Base-by-base conservation (phyloP, 2,113 vertebrate genomes). In the Bos taurus region DNA sequence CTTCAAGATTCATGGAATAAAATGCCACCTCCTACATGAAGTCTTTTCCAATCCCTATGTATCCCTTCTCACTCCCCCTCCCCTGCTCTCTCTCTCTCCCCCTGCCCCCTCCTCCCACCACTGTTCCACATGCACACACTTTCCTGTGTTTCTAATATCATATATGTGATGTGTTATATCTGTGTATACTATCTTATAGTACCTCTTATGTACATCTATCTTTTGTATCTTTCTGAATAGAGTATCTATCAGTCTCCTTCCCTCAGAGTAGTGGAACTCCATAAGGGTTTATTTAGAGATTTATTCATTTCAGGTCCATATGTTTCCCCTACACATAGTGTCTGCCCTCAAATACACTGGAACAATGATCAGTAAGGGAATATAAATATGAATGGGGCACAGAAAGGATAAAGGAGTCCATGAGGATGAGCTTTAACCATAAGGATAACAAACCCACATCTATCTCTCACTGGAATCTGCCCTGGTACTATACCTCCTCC, bases 31-130 rank as follows among this genome's bases (percentile, higher is more conserved):
- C 5, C 7, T 43, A 2, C 15, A 74, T 33, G 28, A 84, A 84
- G 28, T 33, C 21, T 85, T 90, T 96, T 84, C 57, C 10, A 86
- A 28, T 25, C 71, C 23, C 71, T 71, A 11, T 5, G 15, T 11
- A 21, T 33, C 48, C 14, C 23, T 43, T 28, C 26, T 96, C 4
- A 36, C 9, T 33, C 2, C 25, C 13, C 7, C 10, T 43, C 30
- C 21, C 13, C 9, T 25, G 15, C 7, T 11, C 23, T 7, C 4
- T 3, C 21, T 81, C 7, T 64, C 17, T 77, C 2, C 71, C 2
- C 15, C n/a, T 43, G 52, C 28, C 3, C n/a, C 28, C 23, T 2
- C 59, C 5, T 11, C 16, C 26, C 6, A 0, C 50, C 33, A 26
- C 21, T 40, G 52, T 83, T 14, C 21, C 7, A 4, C 7, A 83